A percentile compares a stretch with the other conserved stretches of the same genome.
These are phyloP conservation scores for Athripsodes cinereus DNA, from an alignment of 2,888 invertebrate species.

Conservation along the genomic window DNA sequence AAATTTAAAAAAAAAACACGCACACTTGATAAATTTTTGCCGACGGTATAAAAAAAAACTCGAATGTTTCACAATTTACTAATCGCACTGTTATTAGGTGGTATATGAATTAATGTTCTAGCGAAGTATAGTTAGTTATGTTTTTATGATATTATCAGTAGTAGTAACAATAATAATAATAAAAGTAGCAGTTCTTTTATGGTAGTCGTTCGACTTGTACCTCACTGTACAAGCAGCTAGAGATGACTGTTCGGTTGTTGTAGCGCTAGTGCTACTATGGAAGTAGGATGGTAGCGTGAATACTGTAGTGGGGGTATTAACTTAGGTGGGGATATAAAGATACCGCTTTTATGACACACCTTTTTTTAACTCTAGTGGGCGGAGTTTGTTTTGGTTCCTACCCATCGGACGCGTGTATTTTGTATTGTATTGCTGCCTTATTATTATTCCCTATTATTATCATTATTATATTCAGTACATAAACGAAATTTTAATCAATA, in stretches of 20 bases:
- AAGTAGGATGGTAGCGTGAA: slow-evolving; percentile 7
- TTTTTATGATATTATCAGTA: no score
- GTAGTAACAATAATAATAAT: no score
- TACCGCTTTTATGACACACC: slow-evolving; percentile 47
- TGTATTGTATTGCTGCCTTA: no score
- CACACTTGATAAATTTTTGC: background rate
- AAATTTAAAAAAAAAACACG: no score
- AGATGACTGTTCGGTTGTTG: slow-evolving; percentile 1
- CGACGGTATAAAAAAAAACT: slow-evolving; percentile 1
- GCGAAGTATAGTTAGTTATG: background rate
- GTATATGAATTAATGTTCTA: no score
- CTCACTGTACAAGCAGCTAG: background rate
- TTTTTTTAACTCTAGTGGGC: slow-evolving; percentile 35
- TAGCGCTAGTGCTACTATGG: background rate
- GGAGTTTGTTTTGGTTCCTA: slow-evolving; percentile 38
- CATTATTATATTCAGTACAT: no score
- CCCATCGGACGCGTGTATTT: slow-evolving; percentile 4
- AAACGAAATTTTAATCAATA: no score
- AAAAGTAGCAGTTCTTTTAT: no score
- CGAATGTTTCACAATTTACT: no score
- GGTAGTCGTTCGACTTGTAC: background rate
- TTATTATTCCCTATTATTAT: no score
- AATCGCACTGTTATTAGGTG: no score
- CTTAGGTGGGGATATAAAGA: slow-evolving; percentile 8
- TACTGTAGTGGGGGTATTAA: slow-evolving; percentile 2